Evolutionary conservation across 2,113 vertebrate genomes (phyloP).

Genomic region (Arothron firmamentum): DNA sequence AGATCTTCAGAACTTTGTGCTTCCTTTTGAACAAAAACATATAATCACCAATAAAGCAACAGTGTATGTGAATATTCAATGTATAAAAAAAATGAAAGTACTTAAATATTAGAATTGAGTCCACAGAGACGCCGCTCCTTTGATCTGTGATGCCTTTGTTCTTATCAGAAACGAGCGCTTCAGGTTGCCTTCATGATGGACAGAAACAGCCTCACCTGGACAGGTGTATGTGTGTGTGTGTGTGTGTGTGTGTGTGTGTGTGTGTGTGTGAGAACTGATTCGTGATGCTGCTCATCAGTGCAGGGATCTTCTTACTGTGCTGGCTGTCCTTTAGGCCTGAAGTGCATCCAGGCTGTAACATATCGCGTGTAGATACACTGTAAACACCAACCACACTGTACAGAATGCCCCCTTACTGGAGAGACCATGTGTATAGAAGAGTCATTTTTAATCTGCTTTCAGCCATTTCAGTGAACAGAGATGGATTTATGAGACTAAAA

Average conservation of each 20-base stretch:
- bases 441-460: constrained; percentile 72
- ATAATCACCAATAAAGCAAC: constrained; percentile 54
- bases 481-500: constrained; percentile 64
- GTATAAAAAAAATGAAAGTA: constrained; percentile 59
- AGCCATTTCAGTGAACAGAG: constrained; percentile 66
- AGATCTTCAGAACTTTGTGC: constrained; percentile 45
- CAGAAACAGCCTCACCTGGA: background rate
- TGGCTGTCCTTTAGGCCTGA: constrained; percentile 26
- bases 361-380: constrained; percentile 79
- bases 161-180: constrained; percentile 54
- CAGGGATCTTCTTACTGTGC: background rate
- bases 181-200: constrained; percentile 14
- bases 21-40: constrained; percentile 61
- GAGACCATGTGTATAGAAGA: constrained; percentile 70
- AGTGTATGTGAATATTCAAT: constrained; percentile 63
- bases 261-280: background rate
- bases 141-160: constrained; percentile 70
- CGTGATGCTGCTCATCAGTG: background rate
- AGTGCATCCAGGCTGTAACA: constrained; percentile 65
- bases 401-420: constrained; percentile 65
- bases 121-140: constrained; percentile 44
- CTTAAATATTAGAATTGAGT: constrained; percentile 56
- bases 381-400: constrained; percentile 73
- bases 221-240: background rate
- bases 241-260: too few relatives aligned